These are phyloP conservation scores for Elgaria multicarinata DNA, from an alignment of 2,113 vertebrate species.

Conservation along the genomic window DNA sequence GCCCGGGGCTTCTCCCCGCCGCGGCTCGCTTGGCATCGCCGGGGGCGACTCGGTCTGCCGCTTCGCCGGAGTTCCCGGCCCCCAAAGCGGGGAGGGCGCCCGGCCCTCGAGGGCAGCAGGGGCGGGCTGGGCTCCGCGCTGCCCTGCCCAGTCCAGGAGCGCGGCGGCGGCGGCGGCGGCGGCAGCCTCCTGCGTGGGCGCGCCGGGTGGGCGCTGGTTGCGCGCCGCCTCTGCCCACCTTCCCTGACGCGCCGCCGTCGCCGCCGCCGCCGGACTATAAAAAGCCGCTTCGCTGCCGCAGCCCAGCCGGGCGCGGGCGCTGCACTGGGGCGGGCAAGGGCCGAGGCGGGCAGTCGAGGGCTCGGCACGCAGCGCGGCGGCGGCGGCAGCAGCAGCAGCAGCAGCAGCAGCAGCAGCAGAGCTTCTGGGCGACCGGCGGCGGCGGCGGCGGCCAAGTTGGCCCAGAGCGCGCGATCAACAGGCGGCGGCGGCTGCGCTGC, in stretches of 20 bases:
- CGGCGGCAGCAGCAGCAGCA: background rate
- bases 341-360: no score
- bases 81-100: no score
- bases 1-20: no score
- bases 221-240: slow-evolving; percentile 21
- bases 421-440: no score
- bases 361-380: background rate
- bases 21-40: no score
- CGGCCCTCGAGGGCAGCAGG: background rate
- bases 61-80: no score
- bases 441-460: no score
- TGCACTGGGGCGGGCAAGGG: background rate
- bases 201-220: slow-evolving; percentile 6
- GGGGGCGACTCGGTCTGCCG: no score
- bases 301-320: slow-evolving; percentile 23
- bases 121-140: background rate
- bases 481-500: no score
- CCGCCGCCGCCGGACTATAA: slow-evolving; percentile 35
- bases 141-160: background rate
- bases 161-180: background rate
- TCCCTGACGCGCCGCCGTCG: slow-evolving; percentile 16
- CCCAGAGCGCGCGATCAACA: no score
- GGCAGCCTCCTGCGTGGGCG: background rate
- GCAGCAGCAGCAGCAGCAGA: no score
- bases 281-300: slow-evolving; percentile 1